A percentile compares a stretch with the other conserved stretches of the same genome.
phyloP scores from a whole-genome alignment of 2,888 invertebrate genomes.

The Scaptomyza caliginosa region DNA sequence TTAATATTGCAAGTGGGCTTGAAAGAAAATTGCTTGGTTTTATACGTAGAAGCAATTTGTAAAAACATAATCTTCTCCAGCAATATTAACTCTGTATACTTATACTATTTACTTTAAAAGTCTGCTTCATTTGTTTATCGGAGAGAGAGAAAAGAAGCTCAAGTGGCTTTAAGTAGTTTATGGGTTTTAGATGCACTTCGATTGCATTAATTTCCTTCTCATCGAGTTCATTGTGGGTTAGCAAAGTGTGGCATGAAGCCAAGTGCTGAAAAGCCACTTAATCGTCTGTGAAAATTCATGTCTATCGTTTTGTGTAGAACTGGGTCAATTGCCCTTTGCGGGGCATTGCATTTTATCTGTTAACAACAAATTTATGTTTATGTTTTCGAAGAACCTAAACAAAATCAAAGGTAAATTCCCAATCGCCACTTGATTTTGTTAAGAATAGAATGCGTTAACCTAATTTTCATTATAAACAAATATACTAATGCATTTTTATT shows the following conservation, averaged over 20 bases:
- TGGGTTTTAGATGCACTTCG: slow-evolving; percentile 45
- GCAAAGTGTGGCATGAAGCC: slow-evolving; percentile 1
- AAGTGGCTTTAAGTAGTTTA: slow-evolving; percentile 48
- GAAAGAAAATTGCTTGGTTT: background rate
- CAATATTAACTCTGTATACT: slow-evolving; percentile 23
- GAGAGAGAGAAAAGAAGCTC: slow-evolving; percentile 21
- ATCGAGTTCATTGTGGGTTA: background rate
- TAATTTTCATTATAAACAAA: slow-evolving; percentile 46
- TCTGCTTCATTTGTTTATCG: slow-evolving; percentile 30
- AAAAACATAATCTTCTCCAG: background rate
- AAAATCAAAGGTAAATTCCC: slow-evolving; percentile 53
- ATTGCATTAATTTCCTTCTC: slow-evolving; percentile 25
- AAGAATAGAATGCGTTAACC: slow-evolving; percentile 57
- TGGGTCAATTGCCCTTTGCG: slow-evolving; percentile 62
- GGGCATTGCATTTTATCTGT: slow-evolving; percentile 9
- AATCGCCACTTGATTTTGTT: slow-evolving; percentile 15
- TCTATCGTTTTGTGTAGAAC: slow-evolving; percentile 29
- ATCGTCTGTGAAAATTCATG: slow-evolving; percentile 60
- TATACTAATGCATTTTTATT: slow-evolving; percentile 57
- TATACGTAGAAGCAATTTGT: no score
- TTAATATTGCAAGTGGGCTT: background rate
- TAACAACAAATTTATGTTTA: slow-evolving; percentile 52
- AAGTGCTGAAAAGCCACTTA: slow-evolving; percentile 67
- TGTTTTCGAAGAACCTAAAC: slow-evolving; percentile 45
- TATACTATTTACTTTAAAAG: slow-evolving; percentile 12